Percentiles rank a stretch among this genome's conserved stretches.
phyloP scores from a whole-genome alignment of 2,888 invertebrate species.

The Eilema depressum region DNA sequence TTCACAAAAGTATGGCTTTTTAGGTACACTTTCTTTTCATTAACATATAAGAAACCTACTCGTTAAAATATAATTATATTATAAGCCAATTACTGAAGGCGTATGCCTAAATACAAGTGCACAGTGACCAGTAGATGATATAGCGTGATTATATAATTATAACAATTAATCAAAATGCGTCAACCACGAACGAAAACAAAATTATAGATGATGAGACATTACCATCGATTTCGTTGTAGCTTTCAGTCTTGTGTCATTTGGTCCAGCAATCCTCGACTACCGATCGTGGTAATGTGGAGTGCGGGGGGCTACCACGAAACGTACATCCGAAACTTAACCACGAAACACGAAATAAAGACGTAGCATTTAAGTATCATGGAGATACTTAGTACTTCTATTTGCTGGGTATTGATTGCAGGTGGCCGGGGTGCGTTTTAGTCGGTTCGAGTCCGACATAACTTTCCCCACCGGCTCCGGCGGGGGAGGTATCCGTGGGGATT shows the following conservation, averaged over 20 bases:
- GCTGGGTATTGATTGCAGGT: no score
- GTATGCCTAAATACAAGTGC: background rate
- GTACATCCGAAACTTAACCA: background rate
- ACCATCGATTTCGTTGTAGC: conserved; percentile 76
- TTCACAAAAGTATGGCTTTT: conserved; percentile 15
- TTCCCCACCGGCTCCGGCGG: no score
- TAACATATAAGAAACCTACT: background rate
- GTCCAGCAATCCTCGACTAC: conserved; percentile 64
- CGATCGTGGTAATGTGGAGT: conserved; percentile 29
- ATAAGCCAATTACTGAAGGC: background rate
- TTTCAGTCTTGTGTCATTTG: conserved; percentile 80
- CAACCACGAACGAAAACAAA: conserved; percentile 29
- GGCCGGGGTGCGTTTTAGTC: no score
- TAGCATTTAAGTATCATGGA: no score
- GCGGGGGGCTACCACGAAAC: conserved; percentile 8
- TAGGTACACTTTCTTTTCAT: background rate
- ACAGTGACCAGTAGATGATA: background rate
- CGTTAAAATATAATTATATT: background rate
- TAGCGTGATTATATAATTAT: background rate
- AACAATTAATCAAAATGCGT: background rate
- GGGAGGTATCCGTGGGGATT: no score
- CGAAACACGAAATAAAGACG: background rate
- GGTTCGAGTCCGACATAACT: no score
- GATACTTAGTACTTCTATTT: no score
- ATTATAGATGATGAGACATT: conserved; percentile 43